Evolutionary conservation across 2,113 vertebrate species (phyloP).

Genomic region (Microcebus murinus): DNA sequence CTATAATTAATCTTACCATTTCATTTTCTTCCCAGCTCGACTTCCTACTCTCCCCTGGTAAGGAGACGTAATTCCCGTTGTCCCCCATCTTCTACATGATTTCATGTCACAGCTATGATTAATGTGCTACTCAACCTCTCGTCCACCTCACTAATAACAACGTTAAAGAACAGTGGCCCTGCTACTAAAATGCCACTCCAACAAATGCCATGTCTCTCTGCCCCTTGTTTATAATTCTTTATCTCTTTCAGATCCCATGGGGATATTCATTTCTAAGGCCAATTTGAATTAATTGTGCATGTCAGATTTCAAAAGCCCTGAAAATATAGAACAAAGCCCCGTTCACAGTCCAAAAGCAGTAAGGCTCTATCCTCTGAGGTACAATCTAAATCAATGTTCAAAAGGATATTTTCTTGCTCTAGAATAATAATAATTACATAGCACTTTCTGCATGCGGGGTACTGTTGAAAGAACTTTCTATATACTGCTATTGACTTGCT

Average conservation of each 20-base stretch:
- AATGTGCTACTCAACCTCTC: slow-evolving; percentile 55
- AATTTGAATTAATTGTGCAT: slow-evolving; percentile 44
- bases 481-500: background rate
- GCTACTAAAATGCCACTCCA: slow-evolving; percentile 9
- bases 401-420: background rate
- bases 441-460: background rate
- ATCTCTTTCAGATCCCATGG: background rate
- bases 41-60: background rate
- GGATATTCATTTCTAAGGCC: background rate
- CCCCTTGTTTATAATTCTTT: slow-evolving; percentile 32
- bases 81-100: slow-evolving; percentile 45
- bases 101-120: slow-evolving; percentile 56
- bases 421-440: background rate
- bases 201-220: slow-evolving; percentile 1
- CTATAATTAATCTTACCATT: background rate
- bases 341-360: background rate
- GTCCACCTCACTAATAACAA: slow-evolving; percentile 27
- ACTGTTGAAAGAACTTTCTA: background rate
- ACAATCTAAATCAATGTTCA: background rate
- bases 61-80: slow-evolving; percentile 29
- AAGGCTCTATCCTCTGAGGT: background rate
- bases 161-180: background rate
- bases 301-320: slow-evolving; percentile 48
- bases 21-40: slow-evolving; percentile 34
- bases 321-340: background rate